Evolutionary conservation across 2,113 vertebrate species (phyloP).

Genomic region (Galeopterus variegatus): DNA sequence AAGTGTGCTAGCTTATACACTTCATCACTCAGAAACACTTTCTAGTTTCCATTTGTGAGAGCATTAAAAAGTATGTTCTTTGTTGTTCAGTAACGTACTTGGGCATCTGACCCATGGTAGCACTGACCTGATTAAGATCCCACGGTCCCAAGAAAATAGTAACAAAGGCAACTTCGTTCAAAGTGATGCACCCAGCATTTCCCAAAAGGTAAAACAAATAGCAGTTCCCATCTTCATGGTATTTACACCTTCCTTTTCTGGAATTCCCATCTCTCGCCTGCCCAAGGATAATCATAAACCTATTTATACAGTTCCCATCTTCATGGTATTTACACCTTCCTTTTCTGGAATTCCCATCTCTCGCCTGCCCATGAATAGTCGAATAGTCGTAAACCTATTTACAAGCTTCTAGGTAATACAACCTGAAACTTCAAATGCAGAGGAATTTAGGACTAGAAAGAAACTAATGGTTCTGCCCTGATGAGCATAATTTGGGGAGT

Average conservation of each 20-base stretch:
- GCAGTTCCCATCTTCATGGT: not conserved
- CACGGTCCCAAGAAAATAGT: not conserved
- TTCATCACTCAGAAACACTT: not conserved
- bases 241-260: not conserved
- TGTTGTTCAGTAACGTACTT: not conserved
- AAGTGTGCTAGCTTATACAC: not conserved
- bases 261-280: not conserved
- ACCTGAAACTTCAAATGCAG: not conserved
- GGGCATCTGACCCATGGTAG: not conserved
- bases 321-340: not conserved
- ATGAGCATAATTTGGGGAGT: not conserved
- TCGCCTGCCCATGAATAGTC: not conserved
- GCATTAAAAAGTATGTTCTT: not conserved
- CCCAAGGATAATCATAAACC: not conserved
- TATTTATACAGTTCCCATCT: not conserved
- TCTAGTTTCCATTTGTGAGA: not conserved
- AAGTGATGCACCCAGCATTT: not conserved
- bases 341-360: not conserved
- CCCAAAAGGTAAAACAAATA: not conserved
- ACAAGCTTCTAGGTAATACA: not conserved
- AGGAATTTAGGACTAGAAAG: not conserved
- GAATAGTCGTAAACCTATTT: not conserved
- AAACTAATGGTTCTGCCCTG: not conserved
- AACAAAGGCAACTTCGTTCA: not conserved
- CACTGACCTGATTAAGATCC: not conserved